These are phyloP conservation scores for Motacilla alba DNA, from an alignment of 2,113 vertebrate genomes.

Conservation along the genomic window DNA sequence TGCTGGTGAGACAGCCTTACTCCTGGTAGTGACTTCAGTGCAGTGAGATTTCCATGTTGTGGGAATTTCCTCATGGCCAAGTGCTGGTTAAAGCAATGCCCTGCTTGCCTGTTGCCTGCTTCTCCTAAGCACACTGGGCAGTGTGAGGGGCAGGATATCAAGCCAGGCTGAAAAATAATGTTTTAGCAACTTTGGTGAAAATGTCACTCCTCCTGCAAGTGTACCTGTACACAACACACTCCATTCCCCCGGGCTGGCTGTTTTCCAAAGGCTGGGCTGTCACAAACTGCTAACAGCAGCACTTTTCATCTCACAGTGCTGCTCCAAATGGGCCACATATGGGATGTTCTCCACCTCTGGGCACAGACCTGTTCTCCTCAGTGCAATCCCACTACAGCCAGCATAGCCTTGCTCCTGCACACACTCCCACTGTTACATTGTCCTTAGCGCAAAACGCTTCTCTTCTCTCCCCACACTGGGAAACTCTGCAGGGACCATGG, in stretches of 20 bases:
- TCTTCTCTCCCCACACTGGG: neutral
- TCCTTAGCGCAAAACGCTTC: neutral
- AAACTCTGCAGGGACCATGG: neutral
- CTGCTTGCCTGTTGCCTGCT: neutral
- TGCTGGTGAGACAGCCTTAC: neutral
- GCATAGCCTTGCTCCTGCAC: accelerated
- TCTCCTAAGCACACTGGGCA: neutral
- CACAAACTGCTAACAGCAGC: neutral
- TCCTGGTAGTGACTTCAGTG: neutral
- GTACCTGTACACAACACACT: neutral
- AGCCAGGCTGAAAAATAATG: neutral
- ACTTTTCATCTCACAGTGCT: neutral
- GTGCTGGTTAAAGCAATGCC: neutral
- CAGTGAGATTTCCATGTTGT: neutral
- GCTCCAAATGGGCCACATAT: neutral
- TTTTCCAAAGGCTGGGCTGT: neutral
- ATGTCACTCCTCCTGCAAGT: neutral
- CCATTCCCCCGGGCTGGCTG: neutral
- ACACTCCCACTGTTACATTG: neutral
- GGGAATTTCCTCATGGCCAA: neutral
- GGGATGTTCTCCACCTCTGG: neutral
- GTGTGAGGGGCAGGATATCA: neutral
- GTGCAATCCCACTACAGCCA: neutral
- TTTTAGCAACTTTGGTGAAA: neutral
- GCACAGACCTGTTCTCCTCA: neutral